Evolutionary conservation across 2,113 vertebrate species (phyloP).

Genomic region (Eclectus roratus): DNA sequence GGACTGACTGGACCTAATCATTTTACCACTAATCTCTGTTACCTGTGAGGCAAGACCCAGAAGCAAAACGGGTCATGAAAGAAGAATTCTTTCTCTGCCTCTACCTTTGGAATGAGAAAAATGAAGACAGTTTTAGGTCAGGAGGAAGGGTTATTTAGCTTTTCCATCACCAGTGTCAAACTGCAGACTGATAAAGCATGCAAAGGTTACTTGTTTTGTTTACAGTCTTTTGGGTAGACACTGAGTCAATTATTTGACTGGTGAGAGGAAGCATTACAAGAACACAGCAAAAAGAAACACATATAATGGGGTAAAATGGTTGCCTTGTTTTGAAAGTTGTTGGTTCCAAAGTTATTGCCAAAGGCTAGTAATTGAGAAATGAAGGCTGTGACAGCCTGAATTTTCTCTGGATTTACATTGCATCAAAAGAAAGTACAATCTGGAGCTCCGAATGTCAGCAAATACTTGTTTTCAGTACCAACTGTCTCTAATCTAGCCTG

Average conservation of each 20-base stretch:
- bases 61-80: background rate
- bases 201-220: background rate
- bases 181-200: background rate
- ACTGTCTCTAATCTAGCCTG: background rate
- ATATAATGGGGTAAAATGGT: background rate
- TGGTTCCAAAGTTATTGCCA: background rate
- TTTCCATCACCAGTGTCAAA: background rate
- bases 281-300: background rate
- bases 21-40: conserved; percentile 23
- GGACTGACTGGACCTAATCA: background rate
- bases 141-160: background rate
- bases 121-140: background rate
- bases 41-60: background rate
- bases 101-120: background rate
- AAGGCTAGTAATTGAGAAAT: background rate
- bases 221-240: background rate
- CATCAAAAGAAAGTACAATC: background rate
- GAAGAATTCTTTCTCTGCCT: background rate
- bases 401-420: background rate
- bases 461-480: background rate
- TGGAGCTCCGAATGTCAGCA: background rate
- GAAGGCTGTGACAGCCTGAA: background rate
- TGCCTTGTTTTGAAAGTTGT: background rate
- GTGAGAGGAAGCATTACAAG: background rate
- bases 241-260: background rate